Percentiles rank a stretch among this genome's conserved stretches.
These are phyloP conservation scores for Gnatocerus cornutus DNA, from an alignment of 2,888 invertebrate genomes.

Conservation along the genomic window DNA sequence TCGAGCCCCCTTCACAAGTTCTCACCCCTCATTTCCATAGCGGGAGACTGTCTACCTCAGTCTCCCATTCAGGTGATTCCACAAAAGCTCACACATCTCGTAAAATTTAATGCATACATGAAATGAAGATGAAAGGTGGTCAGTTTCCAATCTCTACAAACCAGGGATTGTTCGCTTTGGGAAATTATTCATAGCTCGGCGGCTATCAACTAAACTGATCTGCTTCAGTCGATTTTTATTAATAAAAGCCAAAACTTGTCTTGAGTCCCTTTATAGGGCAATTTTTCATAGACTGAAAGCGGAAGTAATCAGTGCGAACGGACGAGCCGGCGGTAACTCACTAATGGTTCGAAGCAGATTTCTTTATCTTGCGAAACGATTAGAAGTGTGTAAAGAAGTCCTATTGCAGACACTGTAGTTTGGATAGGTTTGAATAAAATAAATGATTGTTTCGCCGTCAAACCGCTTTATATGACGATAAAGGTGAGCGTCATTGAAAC, in stretches of 20 bases:
- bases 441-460: conserved; percentile 27
- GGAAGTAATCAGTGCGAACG: conserved; percentile 41
- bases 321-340: conserved; percentile 35
- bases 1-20: conserved; percentile 46
- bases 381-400: conserved; percentile 5
- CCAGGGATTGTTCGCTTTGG: conserved; percentile 41
- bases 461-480: conserved; percentile 15
- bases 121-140: conserved; percentile 52
- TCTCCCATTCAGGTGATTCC: conserved; percentile 40
- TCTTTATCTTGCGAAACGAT: conserved; percentile 35
- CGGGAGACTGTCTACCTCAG: conserved; percentile 24
- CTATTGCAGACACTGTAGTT: conserved; percentile 3
- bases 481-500: conserved; percentile 37
- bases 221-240: conserved; percentile 33
- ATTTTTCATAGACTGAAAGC: conserved; percentile 31
- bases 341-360: conserved; percentile 35
- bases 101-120: conserved; percentile 54
- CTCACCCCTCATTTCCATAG: conserved; percentile 39
- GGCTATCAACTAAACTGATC: conserved; percentile 47
- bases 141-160: conserved; percentile 40
- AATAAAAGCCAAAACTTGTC: conserved; percentile 23
- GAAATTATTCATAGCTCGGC: conserved; percentile 49
- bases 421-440: conserved; percentile 27
- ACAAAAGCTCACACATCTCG: conserved; percentile 45
- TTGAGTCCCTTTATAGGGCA: conserved; percentile 15